phyloP scores from a whole-genome alignment of 2,113 vertebrate genomes.

The Crotalus tigris region DNA sequence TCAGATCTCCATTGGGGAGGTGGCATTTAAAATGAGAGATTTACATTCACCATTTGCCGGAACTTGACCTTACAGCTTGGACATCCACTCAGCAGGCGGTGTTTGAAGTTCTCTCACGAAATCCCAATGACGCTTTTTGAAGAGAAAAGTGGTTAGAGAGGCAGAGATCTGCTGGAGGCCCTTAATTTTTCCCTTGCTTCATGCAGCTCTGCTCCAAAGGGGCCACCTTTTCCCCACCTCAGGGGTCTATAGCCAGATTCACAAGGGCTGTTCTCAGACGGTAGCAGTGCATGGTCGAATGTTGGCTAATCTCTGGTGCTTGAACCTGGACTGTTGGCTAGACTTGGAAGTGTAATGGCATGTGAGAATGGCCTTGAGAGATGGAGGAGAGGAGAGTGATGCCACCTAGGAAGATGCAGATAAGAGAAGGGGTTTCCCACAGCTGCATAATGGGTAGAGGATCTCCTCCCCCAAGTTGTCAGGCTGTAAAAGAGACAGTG shows the following conservation, averaged over 20 bases:
- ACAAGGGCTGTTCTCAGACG: neutral
- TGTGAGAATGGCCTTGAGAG: neutral
- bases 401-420: neutral
- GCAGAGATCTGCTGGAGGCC: neutral
- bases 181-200: neutral
- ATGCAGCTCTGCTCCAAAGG: neutral
- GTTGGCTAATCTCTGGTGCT: neutral
- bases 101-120: neutral
- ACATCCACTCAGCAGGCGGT: neutral
- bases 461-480: neutral
- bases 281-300: no score
- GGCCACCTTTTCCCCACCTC: neutral
- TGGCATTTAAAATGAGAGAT: constrained; percentile 2
- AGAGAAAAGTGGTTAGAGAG: neutral
- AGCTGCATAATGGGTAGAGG: neutral
- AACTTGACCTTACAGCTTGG: constrained; percentile 27
- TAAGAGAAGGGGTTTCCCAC: neutral
- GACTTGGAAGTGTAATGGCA: neutral
- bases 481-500: neutral
- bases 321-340: neutral
- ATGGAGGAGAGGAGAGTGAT: neutral
- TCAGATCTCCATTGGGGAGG: neutral
- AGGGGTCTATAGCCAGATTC: no score
- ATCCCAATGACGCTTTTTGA: neutral
- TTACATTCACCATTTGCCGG: constrained; percentile 21